Percentiles rank a stretch among this genome's conserved stretches.
Evolutionary conservation across 2,113 vertebrate genomes (phyloP).

Genomic region (Meles meles): DNA sequence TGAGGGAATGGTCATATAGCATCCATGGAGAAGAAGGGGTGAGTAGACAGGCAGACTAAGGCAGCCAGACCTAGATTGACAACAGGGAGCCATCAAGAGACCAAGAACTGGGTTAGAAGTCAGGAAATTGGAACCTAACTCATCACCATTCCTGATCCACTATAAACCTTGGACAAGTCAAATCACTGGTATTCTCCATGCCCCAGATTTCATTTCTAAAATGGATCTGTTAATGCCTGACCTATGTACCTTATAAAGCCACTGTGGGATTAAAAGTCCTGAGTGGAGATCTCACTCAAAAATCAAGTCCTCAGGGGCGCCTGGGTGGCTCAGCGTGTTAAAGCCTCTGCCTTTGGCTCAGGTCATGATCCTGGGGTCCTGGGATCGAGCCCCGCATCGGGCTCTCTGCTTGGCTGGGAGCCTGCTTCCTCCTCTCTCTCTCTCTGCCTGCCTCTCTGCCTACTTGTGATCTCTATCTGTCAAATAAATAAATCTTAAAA

Average conservation of each 20-base stretch:
- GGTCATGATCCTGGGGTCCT: too few species aligned
- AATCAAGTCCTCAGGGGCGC: neutral
- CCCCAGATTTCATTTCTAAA: neutral
- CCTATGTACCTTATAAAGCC: neutral
- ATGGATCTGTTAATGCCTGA: neutral
- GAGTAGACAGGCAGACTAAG: neutral
- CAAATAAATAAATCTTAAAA: too few species aligned
- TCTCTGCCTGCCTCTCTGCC: too few species aligned
- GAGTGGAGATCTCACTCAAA: neutral
- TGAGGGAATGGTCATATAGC: neutral
- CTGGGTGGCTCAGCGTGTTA: too few species aligned
- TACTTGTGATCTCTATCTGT: too few species aligned
- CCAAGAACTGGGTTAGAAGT: neutral
- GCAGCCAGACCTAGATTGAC: neutral
- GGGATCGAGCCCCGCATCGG: too few species aligned
- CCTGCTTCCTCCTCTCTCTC: too few species aligned
- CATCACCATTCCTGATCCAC: neutral
- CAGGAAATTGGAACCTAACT: neutral
- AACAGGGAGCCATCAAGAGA: neutral
- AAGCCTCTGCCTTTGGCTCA: too few species aligned
- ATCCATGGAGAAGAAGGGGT: neutral
- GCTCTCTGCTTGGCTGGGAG: too few species aligned
- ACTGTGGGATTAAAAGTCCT: neutral
- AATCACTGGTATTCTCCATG: neutral
- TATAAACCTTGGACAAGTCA: neutral